phyloP scores from a whole-genome alignment of 2,888 invertebrate species.

The Nymphalis c-album region DNA sequence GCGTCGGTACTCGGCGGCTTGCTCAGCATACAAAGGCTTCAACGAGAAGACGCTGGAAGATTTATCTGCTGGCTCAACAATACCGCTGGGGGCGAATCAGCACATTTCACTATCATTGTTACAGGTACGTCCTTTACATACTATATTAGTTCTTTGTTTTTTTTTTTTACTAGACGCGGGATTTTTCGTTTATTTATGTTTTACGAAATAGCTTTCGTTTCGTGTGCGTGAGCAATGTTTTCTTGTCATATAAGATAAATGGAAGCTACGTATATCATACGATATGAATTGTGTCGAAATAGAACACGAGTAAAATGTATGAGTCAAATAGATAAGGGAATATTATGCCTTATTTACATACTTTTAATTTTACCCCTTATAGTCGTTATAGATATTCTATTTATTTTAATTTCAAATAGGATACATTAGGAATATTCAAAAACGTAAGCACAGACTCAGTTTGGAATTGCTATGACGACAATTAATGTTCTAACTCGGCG shows the following conservation, averaged over 20 bases:
- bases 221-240: conserved; percentile 20
- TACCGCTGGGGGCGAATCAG: conserved; percentile 90
- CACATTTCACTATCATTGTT: conserved; percentile 88
- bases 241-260: conserved; percentile 19
- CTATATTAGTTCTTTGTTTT: conserved; percentile 23
- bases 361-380: background rate
- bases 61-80: conserved; percentile 96
- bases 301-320: background rate
- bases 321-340: conserved; percentile 25
- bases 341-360: conserved; percentile 27
- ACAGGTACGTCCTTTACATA: conserved; percentile 80
- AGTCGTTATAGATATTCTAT: background rate
- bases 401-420: background rate
- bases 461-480: too few species aligned
- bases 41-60: conserved; percentile 90
- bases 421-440: too few species aligned
- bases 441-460: too few species aligned
- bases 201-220: conserved; percentile 15
- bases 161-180: background rate
- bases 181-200: conserved; percentile 6
- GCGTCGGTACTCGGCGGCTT: conserved; percentile 75
- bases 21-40: conserved; percentile 84
- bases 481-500: too few species aligned
- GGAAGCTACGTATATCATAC: background rate
- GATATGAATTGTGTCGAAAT: conserved; percentile 13